These are phyloP conservation scores for Andricus quercusramuli DNA, from an alignment of 2,888 invertebrate species.

Conservation along the genomic window DNA sequence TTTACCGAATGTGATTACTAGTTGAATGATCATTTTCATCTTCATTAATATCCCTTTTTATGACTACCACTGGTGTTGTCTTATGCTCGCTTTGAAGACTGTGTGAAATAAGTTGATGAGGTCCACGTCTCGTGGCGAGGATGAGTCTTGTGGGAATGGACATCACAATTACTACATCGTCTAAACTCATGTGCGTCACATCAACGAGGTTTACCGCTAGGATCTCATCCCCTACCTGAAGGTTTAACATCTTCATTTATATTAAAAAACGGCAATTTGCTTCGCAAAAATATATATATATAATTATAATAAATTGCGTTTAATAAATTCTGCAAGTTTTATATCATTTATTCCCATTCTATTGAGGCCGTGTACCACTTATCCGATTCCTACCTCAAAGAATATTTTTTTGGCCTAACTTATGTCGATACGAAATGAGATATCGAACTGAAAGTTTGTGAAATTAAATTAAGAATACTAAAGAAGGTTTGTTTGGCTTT, in stretches of 20 bases:
- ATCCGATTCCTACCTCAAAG: too few species aligned
- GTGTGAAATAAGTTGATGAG: constrained; percentile 74
- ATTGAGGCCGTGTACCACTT: too few species aligned
- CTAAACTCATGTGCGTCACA: constrained; percentile 97
- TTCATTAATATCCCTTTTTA: constrained; percentile 92
- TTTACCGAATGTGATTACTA: constrained; percentile 76
- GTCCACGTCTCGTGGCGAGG: constrained; percentile 91
- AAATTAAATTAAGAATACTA: too few species aligned
- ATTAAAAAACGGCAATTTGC: neutral
- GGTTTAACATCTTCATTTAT: neutral
- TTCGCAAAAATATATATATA: neutral
- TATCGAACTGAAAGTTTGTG: too few species aligned
- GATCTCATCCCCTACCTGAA: constrained; percentile 97
- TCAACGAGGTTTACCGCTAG: constrained; percentile 98
- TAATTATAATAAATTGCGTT: neutral
- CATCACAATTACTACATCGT: constrained; percentile 99
- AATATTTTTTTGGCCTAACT: too few species aligned
- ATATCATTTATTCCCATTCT: too few species aligned
- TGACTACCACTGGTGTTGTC: constrained; percentile 94
- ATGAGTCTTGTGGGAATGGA: constrained; percentile 98
- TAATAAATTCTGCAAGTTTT: neutral
- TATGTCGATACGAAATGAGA: too few species aligned
- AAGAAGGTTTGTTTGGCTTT: too few species aligned
- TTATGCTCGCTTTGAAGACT: constrained; percentile 84
- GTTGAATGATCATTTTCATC: constrained; percentile 84